A percentile compares a stretch with the other conserved stretches of the same genome.
These are phyloP conservation scores for Myrmophylax atrothorax DNA, from an alignment of 2,113 vertebrate species.

Conservation along the genomic window DNA sequence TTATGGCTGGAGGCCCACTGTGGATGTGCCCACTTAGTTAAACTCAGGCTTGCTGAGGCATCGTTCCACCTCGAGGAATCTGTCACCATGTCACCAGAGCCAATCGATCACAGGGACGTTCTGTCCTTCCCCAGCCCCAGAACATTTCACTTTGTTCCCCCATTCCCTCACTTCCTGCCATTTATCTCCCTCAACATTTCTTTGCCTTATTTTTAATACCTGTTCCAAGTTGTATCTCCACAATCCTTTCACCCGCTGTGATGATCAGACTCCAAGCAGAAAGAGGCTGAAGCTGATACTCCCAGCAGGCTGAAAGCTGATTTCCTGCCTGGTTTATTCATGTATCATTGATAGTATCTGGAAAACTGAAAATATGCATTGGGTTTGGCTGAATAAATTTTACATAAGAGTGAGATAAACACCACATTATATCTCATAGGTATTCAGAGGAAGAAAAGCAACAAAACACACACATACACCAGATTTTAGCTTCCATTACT, in stretches of 20 bases:
- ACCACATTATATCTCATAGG: background rate
- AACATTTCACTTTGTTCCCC: background rate
- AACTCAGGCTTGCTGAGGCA: background rate
- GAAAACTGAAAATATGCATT: background rate
- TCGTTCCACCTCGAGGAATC: background rate
- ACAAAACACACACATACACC: background rate
- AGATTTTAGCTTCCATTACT: background rate
- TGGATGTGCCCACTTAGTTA: background rate
- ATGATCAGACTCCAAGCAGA: background rate
- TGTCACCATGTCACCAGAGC: background rate
- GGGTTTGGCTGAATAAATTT: background rate
- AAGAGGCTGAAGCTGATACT: background rate
- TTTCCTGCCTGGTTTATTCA: background rate
- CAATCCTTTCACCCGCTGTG: background rate
- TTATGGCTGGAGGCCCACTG: background rate
- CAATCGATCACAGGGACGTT: background rate
- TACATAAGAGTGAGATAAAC: background rate
- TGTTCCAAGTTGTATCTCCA: background rate
- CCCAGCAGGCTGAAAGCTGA: constrained; percentile 19
- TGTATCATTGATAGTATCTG: background rate
- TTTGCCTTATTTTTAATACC: background rate
- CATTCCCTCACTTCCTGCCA: constrained; percentile 24
- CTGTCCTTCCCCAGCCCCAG: background rate
- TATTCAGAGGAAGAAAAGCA: background rate
- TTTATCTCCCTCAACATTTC: background rate